Conservation (phyloP, 2,113 vertebrate genomes). For the Paralichthys olivaceus region DNA sequence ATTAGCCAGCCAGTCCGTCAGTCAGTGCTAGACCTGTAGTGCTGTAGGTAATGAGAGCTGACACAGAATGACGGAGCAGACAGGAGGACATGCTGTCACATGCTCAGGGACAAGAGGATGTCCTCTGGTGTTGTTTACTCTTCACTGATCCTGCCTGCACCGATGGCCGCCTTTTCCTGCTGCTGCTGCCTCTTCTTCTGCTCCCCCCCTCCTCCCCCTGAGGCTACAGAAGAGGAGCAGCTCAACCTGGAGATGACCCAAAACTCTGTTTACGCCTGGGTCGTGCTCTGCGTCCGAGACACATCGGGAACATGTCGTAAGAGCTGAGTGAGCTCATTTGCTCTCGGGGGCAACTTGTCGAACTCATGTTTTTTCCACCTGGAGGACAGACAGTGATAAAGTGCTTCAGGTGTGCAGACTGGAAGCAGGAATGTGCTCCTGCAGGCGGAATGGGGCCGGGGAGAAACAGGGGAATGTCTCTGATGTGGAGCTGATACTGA, state of each 20-base stretch:
- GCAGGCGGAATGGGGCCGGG: constrained; percentile 34
- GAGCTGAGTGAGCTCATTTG: constrained; percentile 27
- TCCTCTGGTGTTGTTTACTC: constrained; percentile 70
- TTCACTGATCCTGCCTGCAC: constrained; percentile 36
- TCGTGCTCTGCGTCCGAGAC: constrained; percentile 20
- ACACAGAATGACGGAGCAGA: constrained; percentile 67
- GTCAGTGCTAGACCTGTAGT: constrained; percentile 11
- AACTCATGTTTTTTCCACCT: constrained; percentile 20
- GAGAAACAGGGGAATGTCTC: constrained; percentile 27
- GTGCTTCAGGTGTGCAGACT: constrained; percentile 67
- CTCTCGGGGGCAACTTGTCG: constrained; percentile 31
- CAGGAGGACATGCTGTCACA: constrained; percentile 67
- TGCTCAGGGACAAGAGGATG: constrained; percentile 58
- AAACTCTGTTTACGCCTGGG: constrained; percentile 33
- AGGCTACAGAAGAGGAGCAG: constrained; percentile 9
- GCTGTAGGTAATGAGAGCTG: constrained; percentile 72
- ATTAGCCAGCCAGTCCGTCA: constrained; percentile 24
- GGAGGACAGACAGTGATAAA: constrained; percentile 47
- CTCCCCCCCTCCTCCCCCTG: background rate
- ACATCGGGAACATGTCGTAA: constrained; percentile 20
- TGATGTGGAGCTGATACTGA: constrained; percentile 19
- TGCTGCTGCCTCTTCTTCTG: background rate
- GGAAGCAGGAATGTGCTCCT: constrained; percentile 62
- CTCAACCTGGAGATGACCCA: constrained; percentile 20
- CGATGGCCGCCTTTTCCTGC: constrained; percentile 21